Conservation (phyloP, 2,888 invertebrate genomes). For the Parnassius orleans region DNA sequence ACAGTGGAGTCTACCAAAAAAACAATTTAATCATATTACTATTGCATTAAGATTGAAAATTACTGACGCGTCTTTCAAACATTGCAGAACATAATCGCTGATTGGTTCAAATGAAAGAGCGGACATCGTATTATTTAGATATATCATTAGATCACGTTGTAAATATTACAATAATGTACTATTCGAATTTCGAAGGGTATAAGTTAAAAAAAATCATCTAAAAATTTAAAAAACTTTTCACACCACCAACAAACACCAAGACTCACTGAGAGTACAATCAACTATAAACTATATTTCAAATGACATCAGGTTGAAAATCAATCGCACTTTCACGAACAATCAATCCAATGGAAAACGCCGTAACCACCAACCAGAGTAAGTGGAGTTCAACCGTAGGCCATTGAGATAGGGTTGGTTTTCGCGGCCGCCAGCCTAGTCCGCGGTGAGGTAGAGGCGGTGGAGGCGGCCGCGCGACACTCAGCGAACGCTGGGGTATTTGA, state of each 20-base stretch:
- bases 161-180: no score
- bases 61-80: neutral
- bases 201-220: no score
- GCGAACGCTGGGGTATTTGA: slow-evolving; percentile 33
- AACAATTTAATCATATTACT: neutral
- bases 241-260: neutral
- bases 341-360: neutral
- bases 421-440: slow-evolving; percentile 48
- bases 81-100: no score
- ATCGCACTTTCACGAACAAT: neutral
- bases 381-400: slow-evolving; percentile 1
- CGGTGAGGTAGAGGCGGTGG: slow-evolving; percentile 65
- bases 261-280: neutral
- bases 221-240: no score
- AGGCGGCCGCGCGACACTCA: slow-evolving; percentile 42
- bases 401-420: slow-evolving; percentile 7
- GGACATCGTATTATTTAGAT: no score
- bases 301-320: neutral
- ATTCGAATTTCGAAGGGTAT: no score
- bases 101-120: no score
- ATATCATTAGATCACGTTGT: no score
- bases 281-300: slow-evolving; percentile 3
- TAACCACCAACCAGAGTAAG: neutral
- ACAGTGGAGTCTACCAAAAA: no score
- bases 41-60: slow-evolving; percentile 1